Evolutionary conservation across 1,140 invertebrate species (phyloP).

Genomic region (Sinonovacula constricta): DNA sequence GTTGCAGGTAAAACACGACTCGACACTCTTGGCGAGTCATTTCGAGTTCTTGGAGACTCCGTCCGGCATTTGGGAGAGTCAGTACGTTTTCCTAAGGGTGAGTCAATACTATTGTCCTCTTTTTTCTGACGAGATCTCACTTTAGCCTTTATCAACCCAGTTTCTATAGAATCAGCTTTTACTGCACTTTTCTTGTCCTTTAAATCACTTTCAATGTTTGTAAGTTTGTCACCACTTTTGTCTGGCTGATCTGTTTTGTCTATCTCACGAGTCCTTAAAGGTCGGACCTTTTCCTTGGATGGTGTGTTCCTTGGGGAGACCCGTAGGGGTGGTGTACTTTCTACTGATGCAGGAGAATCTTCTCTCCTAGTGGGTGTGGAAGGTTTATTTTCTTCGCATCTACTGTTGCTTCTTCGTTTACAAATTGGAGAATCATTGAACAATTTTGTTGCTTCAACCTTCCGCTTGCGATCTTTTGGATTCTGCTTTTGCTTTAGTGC

Average conservation of each 20-base stretch:
- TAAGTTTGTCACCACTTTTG: constrained; percentile 23
- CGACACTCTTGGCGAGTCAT: constrained; percentile 21
- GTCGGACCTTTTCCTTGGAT: constrained; percentile 30
- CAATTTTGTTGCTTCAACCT: not conserved
- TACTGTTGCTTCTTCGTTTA: not conserved
- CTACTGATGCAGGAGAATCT: not conserved
- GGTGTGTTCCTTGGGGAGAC: constrained; percentile 42
- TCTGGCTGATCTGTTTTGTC: constrained; percentile 21
- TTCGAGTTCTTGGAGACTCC: constrained; percentile 20
- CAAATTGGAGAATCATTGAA: not conserved
- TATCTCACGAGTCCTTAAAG: constrained; percentile 27
- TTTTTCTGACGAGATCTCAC: constrained; percentile 30
- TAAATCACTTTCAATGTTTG: not conserved
- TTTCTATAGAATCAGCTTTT: constrained; percentile 13
- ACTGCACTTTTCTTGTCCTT: not conserved
- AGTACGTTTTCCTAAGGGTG: constrained; percentile 5
- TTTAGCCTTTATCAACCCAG: not conserved
- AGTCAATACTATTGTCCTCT: constrained; percentile 24
- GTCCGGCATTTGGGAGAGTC: constrained; percentile 20
- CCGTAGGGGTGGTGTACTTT: constrained; percentile 7
- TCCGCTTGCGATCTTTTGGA: constrained; percentile 13
- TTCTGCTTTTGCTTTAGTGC: constrained; percentile 13
- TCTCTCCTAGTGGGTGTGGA: constrained; percentile 12
- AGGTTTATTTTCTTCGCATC: constrained; percentile 7
- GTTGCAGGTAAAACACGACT: constrained; percentile 15